Conservation (phyloP, 2,888 invertebrate genomes). For the Melikaiella ostensackeni region DNA sequence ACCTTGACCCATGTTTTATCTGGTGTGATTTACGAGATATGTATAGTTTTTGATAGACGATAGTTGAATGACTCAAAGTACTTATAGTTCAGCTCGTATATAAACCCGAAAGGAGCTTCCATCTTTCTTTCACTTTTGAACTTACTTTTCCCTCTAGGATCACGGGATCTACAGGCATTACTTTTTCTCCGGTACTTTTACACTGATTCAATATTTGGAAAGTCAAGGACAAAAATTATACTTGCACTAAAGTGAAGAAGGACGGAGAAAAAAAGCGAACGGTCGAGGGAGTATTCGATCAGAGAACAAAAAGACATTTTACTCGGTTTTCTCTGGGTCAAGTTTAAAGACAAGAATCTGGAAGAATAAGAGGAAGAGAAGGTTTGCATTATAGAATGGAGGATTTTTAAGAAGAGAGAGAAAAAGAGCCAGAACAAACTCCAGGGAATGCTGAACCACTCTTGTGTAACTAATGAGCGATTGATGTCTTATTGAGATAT, state of each 20-base stretch:
- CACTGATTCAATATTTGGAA: background rate
- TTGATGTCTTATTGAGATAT: slow-evolving; percentile 69
- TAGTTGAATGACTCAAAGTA: background rate
- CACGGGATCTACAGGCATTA: background rate
- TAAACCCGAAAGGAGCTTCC: background rate
- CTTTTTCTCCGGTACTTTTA: background rate
- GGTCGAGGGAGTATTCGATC: slow-evolving; percentile 2
- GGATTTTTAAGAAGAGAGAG: slow-evolving; percentile 44
- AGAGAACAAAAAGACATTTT: slow-evolving; percentile 15
- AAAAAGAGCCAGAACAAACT: background rate
- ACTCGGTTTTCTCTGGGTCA: background rate
- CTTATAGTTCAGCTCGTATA: background rate
- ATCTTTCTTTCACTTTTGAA: background rate
- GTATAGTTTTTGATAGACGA: background rate
- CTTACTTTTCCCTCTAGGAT: slow-evolving; percentile 7
- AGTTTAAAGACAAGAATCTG: slow-evolving; percentile 33
- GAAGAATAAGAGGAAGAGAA: slow-evolving; percentile 38
- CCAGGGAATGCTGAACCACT: too few relatives aligned
- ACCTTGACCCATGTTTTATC: background rate
- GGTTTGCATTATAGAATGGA: slow-evolving; percentile 42
- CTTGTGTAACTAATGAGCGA: slow-evolving; percentile 55
- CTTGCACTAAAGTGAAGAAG: slow-evolving; percentile 42
- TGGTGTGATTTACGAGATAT: background rate
- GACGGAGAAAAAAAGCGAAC: background rate
- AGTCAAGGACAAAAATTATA: slow-evolving; percentile 43